phyloP scores from a whole-genome alignment of 2,888 invertebrate genomes.

The Drosophila peninsularis region DNA sequence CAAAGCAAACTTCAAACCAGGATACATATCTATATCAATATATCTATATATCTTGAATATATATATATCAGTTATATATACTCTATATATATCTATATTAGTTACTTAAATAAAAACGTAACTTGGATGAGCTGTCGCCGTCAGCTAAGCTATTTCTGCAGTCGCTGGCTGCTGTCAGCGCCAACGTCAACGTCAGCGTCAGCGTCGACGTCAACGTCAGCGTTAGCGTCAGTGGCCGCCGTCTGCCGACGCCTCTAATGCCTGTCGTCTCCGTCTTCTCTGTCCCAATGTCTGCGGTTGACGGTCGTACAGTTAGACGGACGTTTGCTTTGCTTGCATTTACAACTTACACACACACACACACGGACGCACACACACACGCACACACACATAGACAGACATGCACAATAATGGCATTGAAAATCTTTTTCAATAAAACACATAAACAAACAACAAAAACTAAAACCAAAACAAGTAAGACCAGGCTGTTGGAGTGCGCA shows the following conservation, averaged over 20 bases:
- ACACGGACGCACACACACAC: constrained; percentile 38
- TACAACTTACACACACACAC: constrained; percentile 65
- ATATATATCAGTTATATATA: background rate
- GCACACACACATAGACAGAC: constrained; percentile 43
- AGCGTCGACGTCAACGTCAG: constrained; percentile 19
- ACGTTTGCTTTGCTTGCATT: constrained; percentile 78
- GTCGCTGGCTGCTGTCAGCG: constrained; percentile 40
- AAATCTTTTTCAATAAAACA: constrained; percentile 80
- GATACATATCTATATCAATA: background rate
- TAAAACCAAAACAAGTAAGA: constrained; percentile 67
- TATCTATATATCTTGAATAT: background rate
- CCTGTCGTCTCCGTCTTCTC: constrained; percentile 58
- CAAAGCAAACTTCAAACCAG: no score
- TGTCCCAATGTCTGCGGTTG: constrained; percentile 74
- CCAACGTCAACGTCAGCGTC: constrained; percentile 16
- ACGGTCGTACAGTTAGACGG: constrained; percentile 79
- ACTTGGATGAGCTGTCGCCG: constrained; percentile 64
- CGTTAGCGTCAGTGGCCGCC: constrained; percentile 39
- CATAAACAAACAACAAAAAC: constrained; percentile 77
- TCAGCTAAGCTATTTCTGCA: constrained; percentile 26
- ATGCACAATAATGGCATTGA: constrained; percentile 75
- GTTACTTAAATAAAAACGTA: constrained; percentile 29
- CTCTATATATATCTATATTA: constrained; percentile 22
- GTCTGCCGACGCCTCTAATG: constrained; percentile 65
- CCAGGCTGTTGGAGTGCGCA: constrained; percentile 19